Conservation (phyloP, 2,113 vertebrate genomes). For the Hypanus sabinus region DNA sequence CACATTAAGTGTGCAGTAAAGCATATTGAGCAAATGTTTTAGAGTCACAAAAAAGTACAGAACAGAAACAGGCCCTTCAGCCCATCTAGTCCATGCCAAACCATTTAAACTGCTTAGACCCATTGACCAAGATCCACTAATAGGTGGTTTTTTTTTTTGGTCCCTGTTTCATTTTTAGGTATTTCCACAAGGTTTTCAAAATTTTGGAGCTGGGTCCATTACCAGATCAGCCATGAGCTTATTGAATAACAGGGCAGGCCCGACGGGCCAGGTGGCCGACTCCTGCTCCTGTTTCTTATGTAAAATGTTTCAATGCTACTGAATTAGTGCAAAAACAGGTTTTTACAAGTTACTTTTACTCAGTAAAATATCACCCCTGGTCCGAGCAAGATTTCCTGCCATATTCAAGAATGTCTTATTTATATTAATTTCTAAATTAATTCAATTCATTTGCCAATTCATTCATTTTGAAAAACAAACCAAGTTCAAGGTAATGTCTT, state of each 20-base stretch:
- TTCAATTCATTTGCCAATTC: neutral
- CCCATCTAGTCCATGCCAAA: too few relatives aligned
- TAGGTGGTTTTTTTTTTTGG: neutral
- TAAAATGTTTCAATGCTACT: neutral
- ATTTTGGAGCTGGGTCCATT: too few relatives aligned
- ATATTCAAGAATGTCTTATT: neutral
- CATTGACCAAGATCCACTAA: too few relatives aligned
- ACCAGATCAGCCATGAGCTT: too few relatives aligned
- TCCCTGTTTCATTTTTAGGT: neutral
- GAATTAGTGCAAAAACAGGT: neutral
- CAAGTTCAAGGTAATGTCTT: neutral
- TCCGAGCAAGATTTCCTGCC: neutral
- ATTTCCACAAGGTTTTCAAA: too few relatives aligned
- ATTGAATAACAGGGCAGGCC: too few relatives aligned
- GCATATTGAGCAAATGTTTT: neutral
- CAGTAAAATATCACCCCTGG: neutral
- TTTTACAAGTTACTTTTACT: neutral
- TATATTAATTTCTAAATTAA: neutral
- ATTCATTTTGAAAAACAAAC: neutral
- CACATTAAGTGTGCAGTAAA: neutral
- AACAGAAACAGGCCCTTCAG: too few relatives aligned
- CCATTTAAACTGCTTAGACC: too few relatives aligned
- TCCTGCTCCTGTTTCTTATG: too few relatives aligned
- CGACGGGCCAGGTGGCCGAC: too few relatives aligned
- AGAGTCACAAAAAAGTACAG: neutral